Conservation (phyloP, 2,113 vertebrate species). For the Mobula hypostoma region DNA sequence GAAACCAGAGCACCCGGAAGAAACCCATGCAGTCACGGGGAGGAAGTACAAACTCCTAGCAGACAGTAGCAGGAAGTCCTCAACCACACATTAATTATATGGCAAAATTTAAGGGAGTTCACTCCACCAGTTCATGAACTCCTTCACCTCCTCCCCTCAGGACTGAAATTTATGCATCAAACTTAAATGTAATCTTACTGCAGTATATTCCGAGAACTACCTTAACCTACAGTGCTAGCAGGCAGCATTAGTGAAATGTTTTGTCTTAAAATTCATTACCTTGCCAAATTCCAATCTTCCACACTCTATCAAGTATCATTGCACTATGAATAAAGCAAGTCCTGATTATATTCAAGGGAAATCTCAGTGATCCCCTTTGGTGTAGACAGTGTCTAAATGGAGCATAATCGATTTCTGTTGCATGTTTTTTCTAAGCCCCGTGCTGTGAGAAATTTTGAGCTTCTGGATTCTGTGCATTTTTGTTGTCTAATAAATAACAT, state of each 20-base stretch:
- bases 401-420: neutral
- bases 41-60: too few species aligned
- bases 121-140: neutral
- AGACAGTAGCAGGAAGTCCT: too few species aligned
- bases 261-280: neutral
- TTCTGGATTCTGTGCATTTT: neutral
- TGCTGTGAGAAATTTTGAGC: neutral
- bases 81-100: neutral
- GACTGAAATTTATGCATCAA: neutral
- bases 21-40: too few species aligned
- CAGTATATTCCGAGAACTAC: too few species aligned
- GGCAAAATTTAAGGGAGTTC: neutral
- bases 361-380: neutral
- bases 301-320: neutral
- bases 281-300: neutral
- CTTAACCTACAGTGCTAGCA: neutral
- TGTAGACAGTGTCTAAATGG: neutral
- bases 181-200: too few species aligned
- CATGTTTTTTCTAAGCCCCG: neutral
- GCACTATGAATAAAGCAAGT: neutral
- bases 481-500: constrained; percentile 15
- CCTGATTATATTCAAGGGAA: neutral
- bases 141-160: neutral
- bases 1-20: too few species aligned
- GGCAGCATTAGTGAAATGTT: neutral